Percentiles rank a stretch among this genome's conserved stretches.
Evolutionary conservation across 2,797 vertebrate genomes (phyloP).

Genomic region (Pangasius mekongensis): DNA sequence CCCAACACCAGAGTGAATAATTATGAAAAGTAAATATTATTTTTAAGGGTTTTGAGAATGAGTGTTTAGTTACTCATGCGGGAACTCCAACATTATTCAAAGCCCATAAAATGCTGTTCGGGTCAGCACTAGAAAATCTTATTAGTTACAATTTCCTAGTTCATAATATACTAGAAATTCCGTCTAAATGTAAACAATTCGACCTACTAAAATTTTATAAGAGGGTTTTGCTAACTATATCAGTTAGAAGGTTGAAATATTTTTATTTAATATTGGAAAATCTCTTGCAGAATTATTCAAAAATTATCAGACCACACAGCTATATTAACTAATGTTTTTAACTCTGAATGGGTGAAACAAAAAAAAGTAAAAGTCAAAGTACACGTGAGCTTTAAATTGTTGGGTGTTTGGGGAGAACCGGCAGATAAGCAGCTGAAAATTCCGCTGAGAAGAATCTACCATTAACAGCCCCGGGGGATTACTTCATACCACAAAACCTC

Average conservation of each 20-base stretch:
- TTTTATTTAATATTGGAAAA: background rate
- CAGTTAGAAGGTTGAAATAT: too few species aligned
- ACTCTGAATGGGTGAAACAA: background rate
- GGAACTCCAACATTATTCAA: background rate
- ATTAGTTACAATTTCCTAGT: too few species aligned
- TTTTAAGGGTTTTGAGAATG: background rate
- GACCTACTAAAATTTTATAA: background rate
- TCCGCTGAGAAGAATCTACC: background rate
- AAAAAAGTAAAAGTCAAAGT: too few species aligned
- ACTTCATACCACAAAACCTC: constrained; percentile 7
- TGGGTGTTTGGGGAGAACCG: background rate
- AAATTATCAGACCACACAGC: background rate
- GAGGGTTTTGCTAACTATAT: background rate
- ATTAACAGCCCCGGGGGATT: background rate
- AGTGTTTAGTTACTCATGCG: background rate
- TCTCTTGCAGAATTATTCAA: background rate
- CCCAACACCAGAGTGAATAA: background rate
- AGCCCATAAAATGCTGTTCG: background rate
- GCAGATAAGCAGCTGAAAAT: background rate
- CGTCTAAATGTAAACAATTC: background rate
- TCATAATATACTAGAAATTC: background rate
- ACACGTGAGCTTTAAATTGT: background rate
- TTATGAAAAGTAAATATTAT: background rate
- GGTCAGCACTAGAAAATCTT: background rate
- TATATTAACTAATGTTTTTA: background rate